These are phyloP conservation scores for Teleiodes luculella DNA, from an alignment of 2,888 invertebrate species.

Conservation along the genomic window DNA sequence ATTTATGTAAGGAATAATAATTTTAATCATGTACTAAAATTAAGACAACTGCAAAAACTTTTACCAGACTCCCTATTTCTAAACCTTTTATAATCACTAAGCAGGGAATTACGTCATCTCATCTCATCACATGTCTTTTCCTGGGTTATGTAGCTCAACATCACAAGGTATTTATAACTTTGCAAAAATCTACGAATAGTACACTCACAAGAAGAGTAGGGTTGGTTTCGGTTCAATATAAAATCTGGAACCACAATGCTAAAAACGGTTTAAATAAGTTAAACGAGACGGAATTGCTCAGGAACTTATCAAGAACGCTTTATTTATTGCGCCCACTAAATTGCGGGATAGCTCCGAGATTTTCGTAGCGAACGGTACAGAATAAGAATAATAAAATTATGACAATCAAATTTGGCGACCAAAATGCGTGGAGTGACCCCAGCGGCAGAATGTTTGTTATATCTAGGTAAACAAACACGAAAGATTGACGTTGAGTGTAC, in stretches of 20 bases:
- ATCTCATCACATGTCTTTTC: too few relatives aligned
- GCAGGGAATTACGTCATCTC: too few relatives aligned
- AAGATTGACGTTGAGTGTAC: slow-evolving; percentile 76
- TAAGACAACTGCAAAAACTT: too few relatives aligned
- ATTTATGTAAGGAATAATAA: slow-evolving; percentile 1
- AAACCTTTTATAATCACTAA: too few relatives aligned
- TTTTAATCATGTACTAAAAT: too few relatives aligned
- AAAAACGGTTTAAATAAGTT: slow-evolving; percentile 7
- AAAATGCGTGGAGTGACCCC: slow-evolving; percentile 64
- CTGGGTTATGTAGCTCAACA: too few relatives aligned
- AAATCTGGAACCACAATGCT: too few relatives aligned
- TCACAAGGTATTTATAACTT: too few relatives aligned
- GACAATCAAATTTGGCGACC: slow-evolving; percentile 65
- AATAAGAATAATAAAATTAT: slow-evolving; percentile 55
- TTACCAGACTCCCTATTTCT: too few relatives aligned
- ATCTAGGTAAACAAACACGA: slow-evolving; percentile 73
- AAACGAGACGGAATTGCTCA: not conserved
- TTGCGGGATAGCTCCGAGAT: slow-evolving; percentile 42
- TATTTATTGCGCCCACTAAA: slow-evolving; percentile 27
- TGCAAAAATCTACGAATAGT: too few relatives aligned
- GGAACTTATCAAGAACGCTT: slow-evolving; percentile 15
- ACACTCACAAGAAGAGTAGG: too few relatives aligned
- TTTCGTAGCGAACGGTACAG: slow-evolving; percentile 31
- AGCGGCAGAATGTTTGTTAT: slow-evolving; percentile 63
- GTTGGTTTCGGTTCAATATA: too few relatives aligned